These are phyloP conservation scores for Marisa cornuarietis DNA, from an alignment of 1,140 invertebrate genomes.

Conservation along the genomic window DNA sequence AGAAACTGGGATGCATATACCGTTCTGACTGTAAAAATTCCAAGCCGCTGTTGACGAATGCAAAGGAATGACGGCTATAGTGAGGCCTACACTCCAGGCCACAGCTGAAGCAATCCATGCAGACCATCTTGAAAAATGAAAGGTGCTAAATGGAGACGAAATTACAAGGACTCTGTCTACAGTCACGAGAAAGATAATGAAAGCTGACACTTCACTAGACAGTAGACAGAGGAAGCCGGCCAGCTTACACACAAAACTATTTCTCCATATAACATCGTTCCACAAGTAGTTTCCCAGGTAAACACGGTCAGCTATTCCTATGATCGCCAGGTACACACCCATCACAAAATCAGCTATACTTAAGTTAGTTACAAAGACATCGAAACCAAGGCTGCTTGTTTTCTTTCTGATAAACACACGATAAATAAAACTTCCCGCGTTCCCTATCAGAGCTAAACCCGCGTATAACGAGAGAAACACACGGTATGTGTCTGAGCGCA, in stretches of 20 bases:
- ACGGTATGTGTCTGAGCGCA: too few relatives aligned
- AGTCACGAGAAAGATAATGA: constrained; percentile 37
- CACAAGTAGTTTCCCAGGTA: too few relatives aligned
- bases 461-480: constrained; percentile 32
- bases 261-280: constrained; percentile 31
- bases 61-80: constrained; percentile 21
- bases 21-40: constrained; percentile 35
- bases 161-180: constrained; percentile 45
- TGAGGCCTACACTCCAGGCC: constrained; percentile 23
- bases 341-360: too few relatives aligned
- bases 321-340: too few relatives aligned
- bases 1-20: constrained; percentile 34
- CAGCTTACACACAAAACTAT: constrained; percentile 35
- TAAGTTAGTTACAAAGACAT: constrained; percentile 26
- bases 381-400: constrained; percentile 26
- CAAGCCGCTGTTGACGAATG: constrained; percentile 4
- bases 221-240: background rate
- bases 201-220: constrained; percentile 25
- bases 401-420: background rate
- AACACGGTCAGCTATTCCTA: too few relatives aligned
- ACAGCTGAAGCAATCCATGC: background rate
- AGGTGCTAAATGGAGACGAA: constrained; percentile 44
- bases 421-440: constrained; percentile 31
- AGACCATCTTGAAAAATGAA: constrained; percentile 21
- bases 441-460: constrained; percentile 29